These are phyloP conservation scores for Rhamnusium bicolor DNA, from an alignment of 2,888 invertebrate species.

Conservation along the genomic window DNA sequence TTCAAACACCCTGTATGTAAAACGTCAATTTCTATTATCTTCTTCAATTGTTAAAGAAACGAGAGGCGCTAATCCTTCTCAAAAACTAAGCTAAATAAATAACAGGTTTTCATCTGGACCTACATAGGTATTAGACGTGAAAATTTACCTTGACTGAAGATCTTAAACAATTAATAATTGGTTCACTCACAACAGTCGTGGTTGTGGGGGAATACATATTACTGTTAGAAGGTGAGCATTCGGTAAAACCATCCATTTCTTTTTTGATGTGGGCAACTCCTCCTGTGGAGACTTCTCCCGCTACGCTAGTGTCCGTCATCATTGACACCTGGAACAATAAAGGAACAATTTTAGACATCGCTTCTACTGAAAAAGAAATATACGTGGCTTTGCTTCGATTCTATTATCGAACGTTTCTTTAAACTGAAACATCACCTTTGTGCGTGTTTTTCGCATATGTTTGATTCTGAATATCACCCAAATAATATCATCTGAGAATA, in stretches of 20 bases:
- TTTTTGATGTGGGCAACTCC: conserved; percentile 71
- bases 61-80: too few species aligned
- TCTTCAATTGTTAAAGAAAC: too few species aligned
- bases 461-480: too few species aligned
- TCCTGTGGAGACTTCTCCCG: conserved; percentile 59
- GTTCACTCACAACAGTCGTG: conserved; percentile 52
- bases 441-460: too few species aligned
- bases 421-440: too few species aligned
- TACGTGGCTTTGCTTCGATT: too few species aligned
- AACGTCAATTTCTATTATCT: too few species aligned
- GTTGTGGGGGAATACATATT: conserved; percentile 75
- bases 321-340: conserved; percentile 77
- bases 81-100: neutral
- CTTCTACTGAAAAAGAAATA: too few species aligned
- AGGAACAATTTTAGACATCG: neutral
- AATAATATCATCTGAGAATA: too few species aligned
- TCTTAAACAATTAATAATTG: conserved; percentile 15
- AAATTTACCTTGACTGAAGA: conserved; percentile 25
- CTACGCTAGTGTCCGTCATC: conserved; percentile 76
- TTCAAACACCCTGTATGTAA: too few species aligned
- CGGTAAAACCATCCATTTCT: conserved; percentile 73
- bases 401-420: too few species aligned
- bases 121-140: neutral
- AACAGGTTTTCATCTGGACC: neutral
- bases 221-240: conserved; percentile 73